Percentiles rank a stretch among this genome's conserved stretches.
Conservation (phyloP, 2,113 vertebrate genomes). For the Alexandromys fortis region DNA sequence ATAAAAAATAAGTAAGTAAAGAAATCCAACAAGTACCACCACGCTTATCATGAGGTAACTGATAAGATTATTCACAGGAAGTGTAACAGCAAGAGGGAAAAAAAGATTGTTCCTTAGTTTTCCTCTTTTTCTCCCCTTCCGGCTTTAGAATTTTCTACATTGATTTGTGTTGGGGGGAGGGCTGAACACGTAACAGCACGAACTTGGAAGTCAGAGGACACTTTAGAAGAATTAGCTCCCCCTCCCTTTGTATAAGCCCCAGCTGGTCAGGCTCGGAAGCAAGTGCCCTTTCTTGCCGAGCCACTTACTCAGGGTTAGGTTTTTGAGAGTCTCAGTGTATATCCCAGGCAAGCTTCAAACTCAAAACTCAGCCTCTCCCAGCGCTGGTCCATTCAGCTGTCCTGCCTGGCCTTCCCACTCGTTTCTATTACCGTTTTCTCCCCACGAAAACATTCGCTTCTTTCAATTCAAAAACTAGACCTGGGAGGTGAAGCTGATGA, state of each 20-base stretch:
- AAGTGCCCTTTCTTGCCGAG: too few relatives aligned
- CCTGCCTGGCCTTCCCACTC: background rate
- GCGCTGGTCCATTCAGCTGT: too few relatives aligned
- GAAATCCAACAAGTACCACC: background rate
- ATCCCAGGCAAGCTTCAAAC: too few relatives aligned
- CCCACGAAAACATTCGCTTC: background rate
- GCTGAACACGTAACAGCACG: too few relatives aligned
- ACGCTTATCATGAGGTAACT: background rate
- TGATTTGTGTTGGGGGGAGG: background rate
- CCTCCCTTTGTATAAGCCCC: too few relatives aligned
- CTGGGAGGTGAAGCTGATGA: background rate
- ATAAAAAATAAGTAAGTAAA: background rate
- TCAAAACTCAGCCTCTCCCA: background rate
- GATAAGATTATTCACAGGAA: background rate
- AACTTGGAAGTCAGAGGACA: too few relatives aligned
- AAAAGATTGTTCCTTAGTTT: background rate
- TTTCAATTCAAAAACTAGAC: background rate
- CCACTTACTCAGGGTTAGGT: background rate
- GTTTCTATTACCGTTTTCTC: background rate
- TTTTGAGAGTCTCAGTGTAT: background rate
- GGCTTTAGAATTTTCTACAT: background rate
- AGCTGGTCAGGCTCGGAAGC: rapidly evolving
- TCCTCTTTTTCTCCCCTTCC: background rate
- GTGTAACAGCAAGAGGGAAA: background rate
- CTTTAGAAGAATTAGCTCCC: too few relatives aligned